Evolutionary conservation across 2,113 vertebrate species (phyloP).

Genomic region (Eidolon helvum): DNA sequence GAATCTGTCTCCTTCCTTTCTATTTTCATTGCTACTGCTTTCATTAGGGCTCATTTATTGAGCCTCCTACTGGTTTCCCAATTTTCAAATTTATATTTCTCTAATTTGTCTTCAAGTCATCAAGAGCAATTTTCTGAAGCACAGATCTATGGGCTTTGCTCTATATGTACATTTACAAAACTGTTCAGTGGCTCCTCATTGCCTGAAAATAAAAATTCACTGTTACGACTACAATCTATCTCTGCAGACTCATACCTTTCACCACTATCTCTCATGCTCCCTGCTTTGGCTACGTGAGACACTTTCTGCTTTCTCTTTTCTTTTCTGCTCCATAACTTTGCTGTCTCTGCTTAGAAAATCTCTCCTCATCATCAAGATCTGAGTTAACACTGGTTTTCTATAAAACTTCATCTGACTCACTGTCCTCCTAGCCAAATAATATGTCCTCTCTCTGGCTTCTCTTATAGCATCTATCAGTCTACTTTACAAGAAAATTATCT

Average conservation of each 20-base stretch:
- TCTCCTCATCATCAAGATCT: not conserved
- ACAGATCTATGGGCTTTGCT: not conserved
- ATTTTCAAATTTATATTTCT: not conserved
- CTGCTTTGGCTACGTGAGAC: not conserved
- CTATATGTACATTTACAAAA: not conserved
- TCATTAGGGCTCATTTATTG: not conserved
- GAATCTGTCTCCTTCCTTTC: not conserved
- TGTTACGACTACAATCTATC: not conserved
- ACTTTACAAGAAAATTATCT: slow-evolving; percentile 24
- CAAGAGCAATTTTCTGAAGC: not conserved
- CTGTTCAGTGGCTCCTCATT: not conserved
- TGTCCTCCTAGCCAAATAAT: not conserved
- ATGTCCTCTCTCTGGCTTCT: not conserved
- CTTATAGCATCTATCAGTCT: not conserved
- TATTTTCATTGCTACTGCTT: not conserved
- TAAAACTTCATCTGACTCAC: not conserved
- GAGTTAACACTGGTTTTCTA: not conserved
- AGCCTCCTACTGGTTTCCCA: not conserved
- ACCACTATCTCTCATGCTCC: not conserved
- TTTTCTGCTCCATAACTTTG: not conserved
- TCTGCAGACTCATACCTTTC: not conserved
- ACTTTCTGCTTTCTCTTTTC: not conserved
- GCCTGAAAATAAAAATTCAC: not conserved
- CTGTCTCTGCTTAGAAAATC: not conserved
- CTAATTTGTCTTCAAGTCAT: not conserved